phyloP scores from a whole-genome alignment of 2,113 vertebrate genomes.

The Oryzias curvinotus region DNA sequence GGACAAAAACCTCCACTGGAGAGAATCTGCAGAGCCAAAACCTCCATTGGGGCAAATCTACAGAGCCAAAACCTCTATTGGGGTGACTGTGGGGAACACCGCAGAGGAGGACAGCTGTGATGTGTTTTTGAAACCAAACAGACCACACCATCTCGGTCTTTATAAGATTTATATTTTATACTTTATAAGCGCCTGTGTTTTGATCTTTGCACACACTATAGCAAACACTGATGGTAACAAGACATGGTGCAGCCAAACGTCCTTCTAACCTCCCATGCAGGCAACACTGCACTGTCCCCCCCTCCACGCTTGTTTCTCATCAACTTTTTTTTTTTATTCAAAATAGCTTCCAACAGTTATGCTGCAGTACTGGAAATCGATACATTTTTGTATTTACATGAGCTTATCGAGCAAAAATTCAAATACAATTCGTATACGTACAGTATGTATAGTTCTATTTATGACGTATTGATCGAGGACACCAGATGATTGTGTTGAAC shows the following conservation, averaged over 20 bases:
- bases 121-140: slow-evolving; percentile 36
- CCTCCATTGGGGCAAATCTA: too few relatives aligned
- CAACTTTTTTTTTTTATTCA: slow-evolving; percentile 62
- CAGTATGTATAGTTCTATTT: slow-evolving; percentile 46
- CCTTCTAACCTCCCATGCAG: slow-evolving; percentile 63
- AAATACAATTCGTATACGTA: slow-evolving; percentile 69
- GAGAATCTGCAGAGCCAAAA: too few relatives aligned
- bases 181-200: slow-evolving; percentile 79
- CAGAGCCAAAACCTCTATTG: neutral
- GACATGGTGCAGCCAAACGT: slow-evolving; percentile 69
- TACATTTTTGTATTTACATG: slow-evolving; percentile 75
- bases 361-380: slow-evolving; percentile 75
- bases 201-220: slow-evolving; percentile 83
- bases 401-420: slow-evolving; percentile 70
- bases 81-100: neutral
- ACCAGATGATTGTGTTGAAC: slow-evolving; percentile 26
- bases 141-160: slow-evolving; percentile 56
- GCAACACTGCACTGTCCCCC: slow-evolving; percentile 68
- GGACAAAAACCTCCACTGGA: too few relatives aligned
- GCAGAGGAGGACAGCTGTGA: slow-evolving; percentile 1
- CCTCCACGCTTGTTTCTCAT: slow-evolving; percentile 59
- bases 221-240: slow-evolving; percentile 77
- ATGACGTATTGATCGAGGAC: slow-evolving; percentile 44
- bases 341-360: slow-evolving; percentile 71
- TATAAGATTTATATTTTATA: too few relatives aligned